Percentiles rank a stretch among this genome's conserved stretches.
These are phyloP conservation scores for Ceratina australensis DNA, from an alignment of 1,140 invertebrate species.

Conservation along the genomic window DNA sequence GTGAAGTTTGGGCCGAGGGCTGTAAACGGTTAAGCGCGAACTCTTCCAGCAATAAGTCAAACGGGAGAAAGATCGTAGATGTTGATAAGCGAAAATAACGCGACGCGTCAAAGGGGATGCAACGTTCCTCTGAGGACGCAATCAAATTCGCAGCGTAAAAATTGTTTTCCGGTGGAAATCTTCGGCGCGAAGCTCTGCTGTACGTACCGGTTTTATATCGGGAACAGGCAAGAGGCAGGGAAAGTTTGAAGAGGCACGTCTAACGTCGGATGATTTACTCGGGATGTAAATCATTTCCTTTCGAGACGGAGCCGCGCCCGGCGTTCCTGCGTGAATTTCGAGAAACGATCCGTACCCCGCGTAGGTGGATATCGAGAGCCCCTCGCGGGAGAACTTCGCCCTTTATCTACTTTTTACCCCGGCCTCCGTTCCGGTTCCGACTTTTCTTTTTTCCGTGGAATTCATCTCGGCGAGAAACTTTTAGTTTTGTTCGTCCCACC, in stretches of 20 bases:
- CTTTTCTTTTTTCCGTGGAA: conserved; percentile 17
- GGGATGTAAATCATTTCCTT: conserved; percentile 51
- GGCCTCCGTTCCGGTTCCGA: too few relatives aligned
- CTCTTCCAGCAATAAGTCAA: not conserved
- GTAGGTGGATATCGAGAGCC: conserved; percentile 27
- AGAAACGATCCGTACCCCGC: conserved; percentile 47
- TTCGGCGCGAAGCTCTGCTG: not conserved
- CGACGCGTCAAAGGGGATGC: too few relatives aligned
- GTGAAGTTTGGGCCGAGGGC: not conserved
- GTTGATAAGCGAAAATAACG: not conserved
- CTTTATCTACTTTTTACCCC: not conserved
- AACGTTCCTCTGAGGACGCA: not conserved
- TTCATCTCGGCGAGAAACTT: conserved; percentile 56
- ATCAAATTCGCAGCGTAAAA: not conserved
- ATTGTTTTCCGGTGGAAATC: conserved; percentile 25
- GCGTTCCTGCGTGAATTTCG: conserved; percentile 45
- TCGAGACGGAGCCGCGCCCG: not conserved
- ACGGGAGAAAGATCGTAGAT: not conserved
- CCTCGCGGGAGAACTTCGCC: conserved; percentile 25
- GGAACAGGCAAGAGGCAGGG: not conserved
- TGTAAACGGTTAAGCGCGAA: not conserved
- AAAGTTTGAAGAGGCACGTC: conserved; percentile 38
- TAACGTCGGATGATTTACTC: conserved; percentile 58
- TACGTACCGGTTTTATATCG: conserved; percentile 46
- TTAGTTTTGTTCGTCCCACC: conserved; percentile 48